These are phyloP conservation scores for Parapsyche elsis DNA, from an alignment of 1,140 invertebrate genomes.

Conservation along the genomic window DNA sequence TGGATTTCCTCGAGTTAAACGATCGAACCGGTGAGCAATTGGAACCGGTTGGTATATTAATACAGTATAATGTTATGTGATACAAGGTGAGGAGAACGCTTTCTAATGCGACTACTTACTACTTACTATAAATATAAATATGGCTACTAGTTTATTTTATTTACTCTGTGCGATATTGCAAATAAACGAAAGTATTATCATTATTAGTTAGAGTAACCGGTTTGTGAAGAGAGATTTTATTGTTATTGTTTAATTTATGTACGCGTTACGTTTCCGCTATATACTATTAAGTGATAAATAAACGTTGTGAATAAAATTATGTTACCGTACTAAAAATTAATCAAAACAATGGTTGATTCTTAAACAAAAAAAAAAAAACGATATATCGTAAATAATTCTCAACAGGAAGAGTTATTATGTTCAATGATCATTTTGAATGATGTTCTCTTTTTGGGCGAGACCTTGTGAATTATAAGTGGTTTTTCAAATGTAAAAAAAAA, in stretches of 20 bases:
- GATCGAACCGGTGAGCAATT: background rate
- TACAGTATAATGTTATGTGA: background rate
- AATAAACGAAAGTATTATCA: slow-evolving; percentile 11
- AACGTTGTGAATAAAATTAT: background rate
- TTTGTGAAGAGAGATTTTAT: slow-evolving; percentile 1
- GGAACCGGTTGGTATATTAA: background rate
- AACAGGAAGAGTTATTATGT: background rate
- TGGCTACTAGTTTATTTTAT: background rate
- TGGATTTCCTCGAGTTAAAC: background rate
- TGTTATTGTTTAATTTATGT: background rate
- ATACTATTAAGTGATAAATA: background rate
- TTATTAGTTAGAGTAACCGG: slow-evolving; percentile 1
- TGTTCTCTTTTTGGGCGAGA: background rate
- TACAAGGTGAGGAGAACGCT: slow-evolving; percentile 20
- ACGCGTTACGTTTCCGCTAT: slow-evolving; percentile 1
- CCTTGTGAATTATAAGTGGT: background rate
- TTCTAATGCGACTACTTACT: background rate
- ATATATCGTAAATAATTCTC: background rate
- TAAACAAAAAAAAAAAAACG: too few relatives aligned
- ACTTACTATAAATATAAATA: background rate
- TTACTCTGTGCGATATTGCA: background rate
- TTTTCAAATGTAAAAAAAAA: too few relatives aligned
- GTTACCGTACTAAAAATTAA: too few relatives aligned
- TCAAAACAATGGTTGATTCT: too few relatives aligned
- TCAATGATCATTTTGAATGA: background rate